Evolutionary conservation across 2,888 invertebrate genomes (phyloP).

Genomic region (Sthenelais limicola): DNA sequence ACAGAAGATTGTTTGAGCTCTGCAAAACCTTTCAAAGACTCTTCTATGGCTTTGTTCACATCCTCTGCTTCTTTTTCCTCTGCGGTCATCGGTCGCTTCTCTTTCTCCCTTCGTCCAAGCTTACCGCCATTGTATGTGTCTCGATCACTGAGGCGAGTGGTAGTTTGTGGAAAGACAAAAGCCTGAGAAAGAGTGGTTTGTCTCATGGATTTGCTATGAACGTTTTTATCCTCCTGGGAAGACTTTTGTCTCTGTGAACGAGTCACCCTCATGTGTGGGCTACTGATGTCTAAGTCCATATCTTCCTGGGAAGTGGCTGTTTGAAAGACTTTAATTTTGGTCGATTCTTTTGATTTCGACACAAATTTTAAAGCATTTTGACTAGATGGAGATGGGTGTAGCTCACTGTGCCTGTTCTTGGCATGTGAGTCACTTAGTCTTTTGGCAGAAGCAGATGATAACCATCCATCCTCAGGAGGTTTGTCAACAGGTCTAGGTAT

Average conservation of each 20-base stretch:
- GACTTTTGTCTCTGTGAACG: neutral
- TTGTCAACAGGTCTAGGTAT: too few species aligned
- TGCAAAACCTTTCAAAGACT: slow-evolving; percentile 7
- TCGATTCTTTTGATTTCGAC: too few species aligned
- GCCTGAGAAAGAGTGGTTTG: slow-evolving; percentile 20
- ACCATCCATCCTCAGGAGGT: too few species aligned
- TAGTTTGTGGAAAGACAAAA: slow-evolving; percentile 20
- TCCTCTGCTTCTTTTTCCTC: slow-evolving; percentile 28
- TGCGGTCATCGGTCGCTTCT: neutral
- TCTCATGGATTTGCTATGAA: slow-evolving; percentile 2
- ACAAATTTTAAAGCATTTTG: too few species aligned
- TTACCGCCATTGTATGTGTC: slow-evolving; percentile 1
- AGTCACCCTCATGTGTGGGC: slow-evolving; percentile 3
- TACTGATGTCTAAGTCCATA: too few species aligned
- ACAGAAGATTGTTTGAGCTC: neutral
- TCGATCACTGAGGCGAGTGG: neutral
- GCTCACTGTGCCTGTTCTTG: too few species aligned
- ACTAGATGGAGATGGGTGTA: too few species aligned
- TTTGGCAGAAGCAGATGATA: too few species aligned
- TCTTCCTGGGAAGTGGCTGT: too few species aligned
- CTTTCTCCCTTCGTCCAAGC: neutral
- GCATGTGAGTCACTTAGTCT: too few species aligned
- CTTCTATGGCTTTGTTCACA: slow-evolving; percentile 19
- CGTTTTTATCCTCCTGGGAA: neutral
- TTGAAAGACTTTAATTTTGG: too few species aligned